Evolutionary conservation across 1,140 invertebrate species (phyloP).

Genomic region (Drosophila suzukii): DNA sequence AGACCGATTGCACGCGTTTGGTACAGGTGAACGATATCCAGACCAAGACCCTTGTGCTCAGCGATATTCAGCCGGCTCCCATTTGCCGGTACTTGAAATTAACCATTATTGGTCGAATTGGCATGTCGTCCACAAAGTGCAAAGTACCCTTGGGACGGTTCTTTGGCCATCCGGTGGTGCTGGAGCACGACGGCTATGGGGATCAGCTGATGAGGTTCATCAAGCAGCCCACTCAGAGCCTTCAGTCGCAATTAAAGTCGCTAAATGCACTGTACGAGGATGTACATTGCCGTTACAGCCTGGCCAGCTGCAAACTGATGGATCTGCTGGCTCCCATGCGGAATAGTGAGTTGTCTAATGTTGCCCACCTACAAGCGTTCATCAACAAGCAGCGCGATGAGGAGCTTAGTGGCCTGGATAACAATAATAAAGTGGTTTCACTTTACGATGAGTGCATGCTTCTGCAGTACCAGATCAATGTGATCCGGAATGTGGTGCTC

Average conservation of each 20-base stretch:
- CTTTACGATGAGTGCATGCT: constrained; percentile 93
- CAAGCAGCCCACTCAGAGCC: constrained; percentile 54
- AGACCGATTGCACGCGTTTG: constrained; percentile 92
- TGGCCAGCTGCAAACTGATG: constrained; percentile 92
- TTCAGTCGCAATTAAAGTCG: constrained; percentile 75
- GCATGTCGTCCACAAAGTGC: constrained; percentile 94
- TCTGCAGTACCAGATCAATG: constrained; percentile 92
- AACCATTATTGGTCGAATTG: constrained; percentile 94
- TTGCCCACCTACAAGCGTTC: constrained; percentile 92
- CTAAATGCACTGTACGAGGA: constrained; percentile 88
- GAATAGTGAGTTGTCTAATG: constrained; percentile 90
- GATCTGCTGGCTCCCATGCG: constrained; percentile 90
- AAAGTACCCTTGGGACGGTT: constrained; percentile 96
- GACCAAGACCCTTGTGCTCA: constrained; percentile 92
- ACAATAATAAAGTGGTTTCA: constrained; percentile 89
- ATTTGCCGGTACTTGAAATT: constrained; percentile 95
- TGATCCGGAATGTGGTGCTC: constrained; percentile 89
- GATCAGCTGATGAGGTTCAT: constrained; percentile 83
- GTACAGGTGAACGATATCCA: constrained; percentile 94
- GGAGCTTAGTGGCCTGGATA: constrained; percentile 86
- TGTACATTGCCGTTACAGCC: constrained; percentile 92
- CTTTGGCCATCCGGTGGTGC: constrained; percentile 93
- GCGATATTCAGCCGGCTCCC: constrained; percentile 94
- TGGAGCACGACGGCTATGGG: constrained; percentile 88
- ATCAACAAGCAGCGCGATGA: constrained; percentile 88